Evolutionary conservation across 2,113 vertebrate genomes (phyloP).

Genomic region (Gymnocephalus cernua): DNA sequence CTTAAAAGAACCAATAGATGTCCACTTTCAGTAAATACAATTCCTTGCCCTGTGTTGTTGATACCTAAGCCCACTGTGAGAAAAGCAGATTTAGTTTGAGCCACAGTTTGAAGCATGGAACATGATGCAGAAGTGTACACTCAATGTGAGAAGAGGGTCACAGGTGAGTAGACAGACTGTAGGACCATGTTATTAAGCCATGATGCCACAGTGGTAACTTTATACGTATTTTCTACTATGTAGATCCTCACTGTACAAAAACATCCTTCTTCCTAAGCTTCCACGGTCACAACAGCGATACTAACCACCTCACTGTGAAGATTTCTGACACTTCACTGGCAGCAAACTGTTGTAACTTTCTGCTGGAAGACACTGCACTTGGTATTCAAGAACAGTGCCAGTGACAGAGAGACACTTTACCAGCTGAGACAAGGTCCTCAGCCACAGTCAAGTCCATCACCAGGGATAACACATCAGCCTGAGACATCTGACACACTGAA

Average conservation of each 20-base stretch:
- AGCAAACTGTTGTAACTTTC: neutral
- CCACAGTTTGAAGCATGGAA: neutral
- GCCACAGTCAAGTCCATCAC: slow-evolving; percentile 14
- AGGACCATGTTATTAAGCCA: neutral
- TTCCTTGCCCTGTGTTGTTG: neutral
- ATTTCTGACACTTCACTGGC: neutral
- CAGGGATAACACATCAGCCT: neutral
- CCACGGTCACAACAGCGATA: neutral
- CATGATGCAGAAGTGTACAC: neutral
- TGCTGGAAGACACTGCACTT: neutral
- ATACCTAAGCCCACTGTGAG: neutral
- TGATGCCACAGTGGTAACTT: neutral
- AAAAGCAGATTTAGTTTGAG: neutral
- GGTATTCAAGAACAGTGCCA: neutral
- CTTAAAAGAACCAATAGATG: slow-evolving; percentile 8
- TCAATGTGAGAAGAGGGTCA: neutral
- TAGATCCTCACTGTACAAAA: neutral
- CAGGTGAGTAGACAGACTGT: neutral
- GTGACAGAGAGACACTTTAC: slow-evolving; percentile 15
- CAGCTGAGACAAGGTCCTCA: slow-evolving; percentile 1
- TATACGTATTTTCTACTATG: neutral
- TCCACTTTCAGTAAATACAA: slow-evolving; percentile 20
- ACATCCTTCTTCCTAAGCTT: neutral
- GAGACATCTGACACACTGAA: neutral
- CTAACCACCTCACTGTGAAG: neutral